These are phyloP conservation scores for Trachelus tabidus DNA, from an alignment of 2,888 invertebrate genomes.

Conservation along the genomic window DNA sequence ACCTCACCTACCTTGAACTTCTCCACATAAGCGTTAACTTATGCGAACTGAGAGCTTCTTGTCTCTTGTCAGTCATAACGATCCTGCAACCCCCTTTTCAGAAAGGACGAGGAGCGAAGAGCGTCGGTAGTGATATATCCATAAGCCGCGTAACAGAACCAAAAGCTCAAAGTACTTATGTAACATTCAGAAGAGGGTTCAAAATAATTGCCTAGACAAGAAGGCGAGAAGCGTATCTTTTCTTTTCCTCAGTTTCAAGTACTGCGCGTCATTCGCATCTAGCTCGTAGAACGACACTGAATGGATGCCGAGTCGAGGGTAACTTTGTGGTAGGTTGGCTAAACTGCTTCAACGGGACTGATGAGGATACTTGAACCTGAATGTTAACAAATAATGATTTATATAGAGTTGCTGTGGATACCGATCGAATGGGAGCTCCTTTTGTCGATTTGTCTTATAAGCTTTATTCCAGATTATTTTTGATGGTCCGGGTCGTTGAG, in stretches of 20 bases:
- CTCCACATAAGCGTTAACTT: background rate
- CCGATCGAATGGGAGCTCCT: background rate
- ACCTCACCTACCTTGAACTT: background rate
- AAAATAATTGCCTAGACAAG: background rate
- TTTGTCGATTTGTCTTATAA: background rate
- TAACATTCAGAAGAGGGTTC: background rate
- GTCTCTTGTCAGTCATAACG: conserved; percentile 4
- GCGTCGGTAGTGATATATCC: background rate
- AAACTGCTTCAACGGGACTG: background rate
- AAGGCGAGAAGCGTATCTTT: background rate
- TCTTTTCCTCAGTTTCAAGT: background rate
- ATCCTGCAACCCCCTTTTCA: background rate
- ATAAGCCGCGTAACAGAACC: background rate
- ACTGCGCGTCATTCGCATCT: background rate
- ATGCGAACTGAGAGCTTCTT: background rate
- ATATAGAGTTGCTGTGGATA: background rate
- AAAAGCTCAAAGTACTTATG: background rate
- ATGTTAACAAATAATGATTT: background rate
- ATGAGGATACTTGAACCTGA: background rate
- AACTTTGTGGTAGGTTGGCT: background rate
- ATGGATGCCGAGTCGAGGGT: background rate
- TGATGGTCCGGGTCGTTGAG: background rate
- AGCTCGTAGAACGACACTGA: background rate
- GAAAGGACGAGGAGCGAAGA: background rate
- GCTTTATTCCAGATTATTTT: background rate